These are phyloP conservation scores for Sitta europaea DNA, from an alignment of 2,113 vertebrate species.

Conservation along the genomic window DNA sequence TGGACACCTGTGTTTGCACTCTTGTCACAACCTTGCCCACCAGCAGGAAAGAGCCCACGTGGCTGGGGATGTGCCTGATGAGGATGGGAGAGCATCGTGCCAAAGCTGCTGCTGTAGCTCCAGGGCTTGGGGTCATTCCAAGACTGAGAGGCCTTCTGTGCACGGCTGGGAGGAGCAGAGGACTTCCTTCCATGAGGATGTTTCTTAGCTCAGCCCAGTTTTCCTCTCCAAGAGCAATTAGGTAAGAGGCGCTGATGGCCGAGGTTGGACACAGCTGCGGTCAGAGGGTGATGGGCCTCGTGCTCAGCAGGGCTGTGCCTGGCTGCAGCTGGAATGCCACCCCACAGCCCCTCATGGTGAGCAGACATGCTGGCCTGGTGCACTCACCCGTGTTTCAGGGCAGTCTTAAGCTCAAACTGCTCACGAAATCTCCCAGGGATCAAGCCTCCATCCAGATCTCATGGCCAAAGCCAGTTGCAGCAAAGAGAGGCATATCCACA, in stretches of 20 bases:
- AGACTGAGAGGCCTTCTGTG: not conserved
- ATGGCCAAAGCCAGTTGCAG: not conserved
- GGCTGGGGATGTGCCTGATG: conserved; percentile 55
- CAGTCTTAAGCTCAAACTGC: not conserved
- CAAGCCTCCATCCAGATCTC: not conserved
- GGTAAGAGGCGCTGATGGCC: not conserved
- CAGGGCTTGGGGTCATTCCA: not conserved
- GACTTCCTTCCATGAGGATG: conserved; percentile 57
- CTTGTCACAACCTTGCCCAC: conserved; percentile 71
- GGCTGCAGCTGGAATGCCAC: not conserved
- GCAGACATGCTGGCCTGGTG: fast-evolving
- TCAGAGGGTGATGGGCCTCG: fast-evolving
- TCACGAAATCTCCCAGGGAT: not conserved
- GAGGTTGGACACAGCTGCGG: not conserved
- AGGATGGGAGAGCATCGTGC: not conserved
- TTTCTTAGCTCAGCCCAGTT: not conserved
- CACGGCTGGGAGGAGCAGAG: not conserved
- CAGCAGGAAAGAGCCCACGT: conserved; percentile 77
- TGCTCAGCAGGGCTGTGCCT: fast-evolving
- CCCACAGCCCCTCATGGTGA: fast-evolving
- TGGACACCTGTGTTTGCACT: conserved; percentile 76
- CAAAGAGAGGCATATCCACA: fast-evolving
- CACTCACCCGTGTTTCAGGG: fast-evolving
- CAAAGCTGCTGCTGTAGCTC: conserved; percentile 24
- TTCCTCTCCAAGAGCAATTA: conserved; percentile 63